Base-by-base conservation (phyloP, 2,113 vertebrate genomes). In the Phasianus colchicus region DNA sequence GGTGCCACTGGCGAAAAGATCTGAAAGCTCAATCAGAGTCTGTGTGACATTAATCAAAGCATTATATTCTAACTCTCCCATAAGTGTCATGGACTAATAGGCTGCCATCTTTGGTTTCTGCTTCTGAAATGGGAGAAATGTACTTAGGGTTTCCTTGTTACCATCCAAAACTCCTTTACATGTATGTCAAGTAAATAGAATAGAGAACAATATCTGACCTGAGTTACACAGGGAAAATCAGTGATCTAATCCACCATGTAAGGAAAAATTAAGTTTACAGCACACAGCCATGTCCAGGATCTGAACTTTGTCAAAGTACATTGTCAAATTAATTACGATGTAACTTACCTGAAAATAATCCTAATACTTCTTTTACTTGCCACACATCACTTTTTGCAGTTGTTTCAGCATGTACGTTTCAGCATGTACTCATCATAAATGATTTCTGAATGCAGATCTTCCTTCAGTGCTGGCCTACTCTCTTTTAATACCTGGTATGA, bases 391-490 rank as follows among this genome's bases (percentile, higher is more conserved):
- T 76, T 79, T 55, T 84, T 52, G 43, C 48, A 84, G 45, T 87
- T 36, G n/a, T 89, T 92, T 84, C 9, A 73, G 73, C 54, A 64
- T 6, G 19, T 54, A 42, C 43, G n/a, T 89, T 92, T 84, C 9
- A 73, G 73, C 54, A 64, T 6, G 19, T 54, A 42, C 43, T 81
- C 48, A n/a, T 80, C 9, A 0, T 54, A 43, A 79, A 58, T 73
- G 72, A 73, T 69, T 84, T 93, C 77, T 83, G n/a, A 76, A 54
- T 0, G 0, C 10, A 67, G 13, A 19, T 86, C n/a, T 71, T n/a
- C 43, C 25, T 78, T 30, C 58, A 86, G 52, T 0, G 0, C 52
- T 72, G 64, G 47, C 38, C 19, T 48, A 57, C 14, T 76, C 63
- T 67, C 29, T 52, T 58, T 63, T 40, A 79, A 66, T 86, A 66